Base-by-base conservation (phyloP, 2,113 vertebrate genomes). In the Labeo rohita region DNA sequence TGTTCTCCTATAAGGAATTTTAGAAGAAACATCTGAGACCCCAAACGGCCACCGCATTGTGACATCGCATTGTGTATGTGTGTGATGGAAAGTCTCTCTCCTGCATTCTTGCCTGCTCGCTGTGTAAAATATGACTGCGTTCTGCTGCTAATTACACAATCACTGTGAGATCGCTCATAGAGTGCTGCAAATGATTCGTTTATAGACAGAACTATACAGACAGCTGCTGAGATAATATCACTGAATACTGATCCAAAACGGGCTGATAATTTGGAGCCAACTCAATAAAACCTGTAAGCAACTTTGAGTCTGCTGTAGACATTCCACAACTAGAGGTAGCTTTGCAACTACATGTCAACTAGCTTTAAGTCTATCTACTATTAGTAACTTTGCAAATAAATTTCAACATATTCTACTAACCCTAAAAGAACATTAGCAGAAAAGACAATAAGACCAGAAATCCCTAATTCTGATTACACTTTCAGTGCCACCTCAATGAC, bases 131-230 rank as follows among this genome's bases (percentile, higher is more conserved):
- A 39, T 36, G 76, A 72, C 28, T 56, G 50, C 28, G 23, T 56
- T 52, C 74, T 84, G 23, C 23, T 77, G 72, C 28, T 75, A 85
- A 66, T 52, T 85, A 74, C 73, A 59, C 34, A 78, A 59, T 56
- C 28, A 59, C 52, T 56, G 50, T 36, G 28, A 16, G 28, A 18
- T 78, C 1, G 9, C 50, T 39, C 28, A 3, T 78, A 36, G 15
- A 21, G 8, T 4, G 50, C 23, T 39, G 34, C 16, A 56, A 2
- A 61, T 79, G 52, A 79, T 79, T 79, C 2, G 16, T 61, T 79
- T 77, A 77, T 52, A 61, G 54, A 79, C 52, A 61, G 75, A 34
- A 79, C 76, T 79, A 45, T 21, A 68, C 75, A 78, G 34, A 49
- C 75, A 87, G n/a, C 65, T 61, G 23, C 49, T 77, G 49, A 77